phyloP scores from a whole-genome alignment of 2,888 invertebrate genomes.

The Mimumesa dahlbomi region DNA sequence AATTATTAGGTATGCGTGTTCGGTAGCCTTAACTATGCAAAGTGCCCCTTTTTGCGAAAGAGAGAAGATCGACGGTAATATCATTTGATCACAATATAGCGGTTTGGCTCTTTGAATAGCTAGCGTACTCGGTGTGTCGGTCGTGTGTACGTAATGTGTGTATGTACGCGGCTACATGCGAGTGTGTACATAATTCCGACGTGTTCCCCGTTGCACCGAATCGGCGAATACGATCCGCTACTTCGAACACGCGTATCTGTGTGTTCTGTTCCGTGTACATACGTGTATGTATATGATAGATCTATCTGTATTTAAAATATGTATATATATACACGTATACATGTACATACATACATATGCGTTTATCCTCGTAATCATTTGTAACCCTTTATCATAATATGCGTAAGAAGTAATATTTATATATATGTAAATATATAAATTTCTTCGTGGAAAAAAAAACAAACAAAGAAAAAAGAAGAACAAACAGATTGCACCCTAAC shows the following conservation, averaged over 20 bases:
- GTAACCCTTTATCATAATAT: conserved; percentile 34
- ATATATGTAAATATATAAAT: conserved; percentile 44
- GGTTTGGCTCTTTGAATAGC: conserved; percentile 78
- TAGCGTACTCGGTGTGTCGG: conserved; percentile 63
- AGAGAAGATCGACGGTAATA: conserved; percentile 72
- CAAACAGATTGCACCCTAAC: conserved; percentile 78
- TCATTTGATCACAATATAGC: conserved; percentile 75
- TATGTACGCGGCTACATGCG: neutral
- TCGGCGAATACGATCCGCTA: neutral
- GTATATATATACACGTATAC: conserved; percentile 38
- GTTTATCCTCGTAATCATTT: conserved; percentile 29
- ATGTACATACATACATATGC: conserved; percentile 16
- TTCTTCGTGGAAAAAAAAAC: conserved; percentile 59
- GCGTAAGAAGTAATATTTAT: conserved; percentile 34
- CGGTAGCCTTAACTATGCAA: conserved; percentile 75
- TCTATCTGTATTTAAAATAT: conserved; percentile 19
- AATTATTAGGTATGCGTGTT: conserved; percentile 72
- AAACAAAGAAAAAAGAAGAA: conserved; percentile 70
- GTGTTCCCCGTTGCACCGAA: neutral
- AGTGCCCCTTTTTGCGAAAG: conserved; percentile 70
- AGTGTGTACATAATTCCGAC: conserved; percentile 4
- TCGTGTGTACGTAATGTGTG: conserved; percentile 11
- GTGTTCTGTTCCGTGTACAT: neutral
- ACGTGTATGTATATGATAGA: neutral
- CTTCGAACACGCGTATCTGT: neutral